Base-by-base conservation (phyloP, 2,888 invertebrate genomes). In the Labia minor region DNA sequence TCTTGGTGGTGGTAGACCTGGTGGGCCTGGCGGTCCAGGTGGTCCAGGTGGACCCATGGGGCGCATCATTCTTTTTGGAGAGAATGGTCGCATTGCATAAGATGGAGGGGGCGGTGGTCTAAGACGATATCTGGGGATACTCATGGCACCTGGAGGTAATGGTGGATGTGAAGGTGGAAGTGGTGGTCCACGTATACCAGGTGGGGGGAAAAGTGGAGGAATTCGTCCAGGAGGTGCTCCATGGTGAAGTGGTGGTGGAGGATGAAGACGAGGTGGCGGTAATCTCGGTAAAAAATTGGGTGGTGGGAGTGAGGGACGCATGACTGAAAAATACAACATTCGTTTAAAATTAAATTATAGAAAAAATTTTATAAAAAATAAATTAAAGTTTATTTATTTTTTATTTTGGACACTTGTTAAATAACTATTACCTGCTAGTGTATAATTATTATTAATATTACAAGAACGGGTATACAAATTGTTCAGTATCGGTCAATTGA, bases 351-450 rank as follows among this genome's bases (percentile, higher is more conserved):
- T n/a, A n/a, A n/a, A n/a, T 33, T 33, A 33, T 33, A 11, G 33
- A 33, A 8, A 33, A 8, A 33, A n/a, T 33, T 33, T 33, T 33
- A 33, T n/a, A n/a, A n/a, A n/a, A n/a, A n/a, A n/a, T n/a, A n/a
- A n/a, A n/a, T n/a, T n/a, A n/a, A n/a, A n/a, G n/a, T n/a, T n/a
- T 64, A 11, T 20, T 19, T 21, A 64, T 19, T 21, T 64, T 64
- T 64, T 64, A 11, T 64, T 64, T 64, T 11, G 19, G 11, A 3
- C 10, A 19, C 11, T 64, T 16, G 77, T n/a, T n/a, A n/a, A n/a
- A n/a, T n/a, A n/a, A n/a, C n/a, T n/a, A n/a, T n/a, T n/a, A n/a
- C n/a, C n/a, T n/a, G n/a, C n/a, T n/a, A n/a, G n/a, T n/a, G n/a
- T n/a, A n/a, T n/a, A n/a, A n/a, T n/a, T n/a, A n/a, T n/a, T n/a